These are phyloP conservation scores for Idaea straminata DNA, from an alignment of 2,888 invertebrate genomes.

Conservation along the genomic window DNA sequence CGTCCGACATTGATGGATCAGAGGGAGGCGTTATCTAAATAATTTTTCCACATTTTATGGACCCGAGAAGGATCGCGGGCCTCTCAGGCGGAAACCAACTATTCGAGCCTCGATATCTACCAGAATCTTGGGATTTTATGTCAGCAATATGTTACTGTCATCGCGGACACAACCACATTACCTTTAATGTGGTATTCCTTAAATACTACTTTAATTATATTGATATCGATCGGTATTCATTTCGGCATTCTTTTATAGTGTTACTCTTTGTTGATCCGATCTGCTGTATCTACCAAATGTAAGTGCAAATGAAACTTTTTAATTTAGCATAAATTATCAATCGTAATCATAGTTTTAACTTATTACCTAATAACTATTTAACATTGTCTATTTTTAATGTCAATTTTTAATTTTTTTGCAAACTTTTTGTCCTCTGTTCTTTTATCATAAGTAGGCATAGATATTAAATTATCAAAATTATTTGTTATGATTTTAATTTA, in stretches of 20 bases:
- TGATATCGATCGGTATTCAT: constrained; percentile 68
- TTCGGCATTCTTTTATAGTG: constrained; percentile 60
- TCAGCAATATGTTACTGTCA: constrained; percentile 74
- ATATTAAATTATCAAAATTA: no score
- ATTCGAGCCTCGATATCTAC: constrained; percentile 70
- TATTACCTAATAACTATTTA: no score
- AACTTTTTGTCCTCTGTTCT: no score
- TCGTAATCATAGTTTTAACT: no score
- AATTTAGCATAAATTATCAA: no score
- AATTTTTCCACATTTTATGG: constrained; percentile 70
- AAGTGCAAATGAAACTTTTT: not conserved
- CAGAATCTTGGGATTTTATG: constrained; percentile 72
- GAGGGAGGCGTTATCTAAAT: constrained; percentile 53
- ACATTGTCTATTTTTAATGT: no score
- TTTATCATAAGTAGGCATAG: no score
- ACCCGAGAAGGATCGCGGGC: constrained; percentile 52
- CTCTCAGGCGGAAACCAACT: constrained; percentile 65
- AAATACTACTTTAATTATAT: constrained; percentile 73
- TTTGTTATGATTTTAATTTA: no score
- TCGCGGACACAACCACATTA: constrained; percentile 61
- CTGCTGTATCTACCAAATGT: not conserved
- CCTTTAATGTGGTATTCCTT: constrained; percentile 68
- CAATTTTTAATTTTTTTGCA: no score
- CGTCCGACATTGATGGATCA: constrained; percentile 68
- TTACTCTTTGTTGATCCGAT: constrained; percentile 35